A percentile compares a stretch with the other conserved stretches of the same genome.
phyloP scores from a whole-genome alignment of 2,888 invertebrate genomes.

The Lapara coniferarum region DNA sequence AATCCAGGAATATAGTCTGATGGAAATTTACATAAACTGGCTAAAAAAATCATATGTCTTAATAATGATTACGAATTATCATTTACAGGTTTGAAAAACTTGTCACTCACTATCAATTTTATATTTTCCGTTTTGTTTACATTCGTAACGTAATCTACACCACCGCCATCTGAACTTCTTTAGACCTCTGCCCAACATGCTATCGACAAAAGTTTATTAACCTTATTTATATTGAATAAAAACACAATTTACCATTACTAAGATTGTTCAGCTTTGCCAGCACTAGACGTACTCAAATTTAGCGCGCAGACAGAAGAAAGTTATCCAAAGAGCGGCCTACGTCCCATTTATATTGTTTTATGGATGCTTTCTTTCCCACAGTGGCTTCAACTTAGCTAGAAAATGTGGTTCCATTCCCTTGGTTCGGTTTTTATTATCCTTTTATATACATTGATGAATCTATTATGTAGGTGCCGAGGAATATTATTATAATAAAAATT shows the following conservation, averaged over 20 bases:
- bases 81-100: neutral
- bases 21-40: no score
- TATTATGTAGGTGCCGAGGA: constrained; percentile 3
- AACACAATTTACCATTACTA: neutral
- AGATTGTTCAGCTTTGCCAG: constrained; percentile 1
- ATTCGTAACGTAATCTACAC: no score
- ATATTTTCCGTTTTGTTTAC: no score
- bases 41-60: no score
- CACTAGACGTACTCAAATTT: constrained; percentile 54
- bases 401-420: constrained; percentile 63
- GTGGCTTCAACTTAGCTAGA: constrained; percentile 57
- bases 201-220: no score
- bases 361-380: constrained; percentile 69
- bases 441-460: constrained; percentile 26
- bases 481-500: no score
- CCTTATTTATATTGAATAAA: no score
- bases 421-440: constrained; percentile 48
- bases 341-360: constrained; percentile 79
- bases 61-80: no score
- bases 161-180: no score
- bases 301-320: constrained; percentile 52
- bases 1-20: no score
- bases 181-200: no score
- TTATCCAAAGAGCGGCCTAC: constrained; percentile 60
- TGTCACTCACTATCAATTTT: neutral